phyloP scores from a whole-genome alignment of 1,140 invertebrate genomes.

The Euglossa dilemma region DNA sequence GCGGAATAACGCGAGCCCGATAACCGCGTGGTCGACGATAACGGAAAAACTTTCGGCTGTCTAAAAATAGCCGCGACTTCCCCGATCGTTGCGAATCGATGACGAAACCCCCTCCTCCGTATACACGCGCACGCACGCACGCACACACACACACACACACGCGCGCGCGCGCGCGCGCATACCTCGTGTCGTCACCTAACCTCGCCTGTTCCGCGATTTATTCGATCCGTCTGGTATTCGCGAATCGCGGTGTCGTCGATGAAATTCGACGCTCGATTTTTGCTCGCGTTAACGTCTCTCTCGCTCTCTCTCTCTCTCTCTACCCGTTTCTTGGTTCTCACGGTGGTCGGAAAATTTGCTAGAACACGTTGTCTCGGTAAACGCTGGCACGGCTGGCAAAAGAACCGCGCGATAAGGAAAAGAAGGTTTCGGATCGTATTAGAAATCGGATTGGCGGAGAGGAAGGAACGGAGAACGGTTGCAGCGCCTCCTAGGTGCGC shows the following conservation, averaged over 20 bases:
- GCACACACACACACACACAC: no score
- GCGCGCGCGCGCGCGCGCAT: no score
- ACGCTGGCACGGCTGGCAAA: neutral
- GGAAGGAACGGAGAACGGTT: neutral
- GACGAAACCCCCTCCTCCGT: slow-evolving; percentile 34
- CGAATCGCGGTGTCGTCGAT: neutral
- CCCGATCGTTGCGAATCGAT: neutral
- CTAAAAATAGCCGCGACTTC: slow-evolving; percentile 48
- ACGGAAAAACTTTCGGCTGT: slow-evolving; percentile 48
- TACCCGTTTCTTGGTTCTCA: neutral
- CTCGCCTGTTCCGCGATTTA: slow-evolving; percentile 17
- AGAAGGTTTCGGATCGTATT: no score
- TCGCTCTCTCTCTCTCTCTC: no score
- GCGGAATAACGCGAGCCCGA: slow-evolving; percentile 35
- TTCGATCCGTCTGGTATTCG: slow-evolving; percentile 12
- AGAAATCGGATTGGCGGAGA: neutral
- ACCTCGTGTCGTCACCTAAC: slow-evolving; percentile 16
- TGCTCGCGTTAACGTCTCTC: neutral
- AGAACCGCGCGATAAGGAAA: no score
- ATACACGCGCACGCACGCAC: no score
- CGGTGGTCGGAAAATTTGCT: no score
- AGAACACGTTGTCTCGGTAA: no score
- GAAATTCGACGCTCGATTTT: neutral
- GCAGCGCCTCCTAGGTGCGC: neutral
- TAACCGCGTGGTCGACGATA: slow-evolving; percentile 54